Conservation (phyloP, 2,113 vertebrate species). For the Rhizomys pruinosus region DNA sequence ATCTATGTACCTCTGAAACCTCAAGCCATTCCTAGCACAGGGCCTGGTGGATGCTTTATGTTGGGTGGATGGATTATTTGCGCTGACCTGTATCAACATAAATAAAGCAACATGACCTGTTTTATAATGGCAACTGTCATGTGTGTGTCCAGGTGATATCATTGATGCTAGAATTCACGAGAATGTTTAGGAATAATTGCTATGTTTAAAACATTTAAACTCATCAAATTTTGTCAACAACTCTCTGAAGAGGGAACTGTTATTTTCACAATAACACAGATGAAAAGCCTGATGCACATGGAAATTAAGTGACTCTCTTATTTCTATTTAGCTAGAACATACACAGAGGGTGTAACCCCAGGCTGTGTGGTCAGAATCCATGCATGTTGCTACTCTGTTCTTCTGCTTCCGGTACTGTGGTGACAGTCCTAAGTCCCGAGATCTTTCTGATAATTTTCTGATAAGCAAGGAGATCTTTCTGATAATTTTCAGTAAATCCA, state of each 20-base stretch:
- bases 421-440: neutral
- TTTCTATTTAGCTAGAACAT: neutral
- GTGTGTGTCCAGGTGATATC: neutral
- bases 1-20: neutral
- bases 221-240: neutral
- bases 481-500: neutral
- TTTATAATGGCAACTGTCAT: neutral
- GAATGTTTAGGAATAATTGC: neutral
- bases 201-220: neutral
- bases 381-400: neutral
- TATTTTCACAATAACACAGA: neutral
- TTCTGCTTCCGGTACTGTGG: neutral
- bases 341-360: neutral
- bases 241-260: neutral
- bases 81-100: neutral
- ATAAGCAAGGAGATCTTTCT: too few relatives aligned
- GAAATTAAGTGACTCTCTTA: neutral
- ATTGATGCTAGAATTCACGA: neutral
- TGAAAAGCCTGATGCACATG: too few relatives aligned
- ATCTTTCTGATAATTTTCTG: too few relatives aligned
- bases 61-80: neutral
- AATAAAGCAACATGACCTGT: neutral
- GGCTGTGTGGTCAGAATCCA: neutral
- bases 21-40: neutral
- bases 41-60: neutral